These are phyloP conservation scores for Sebastes diaconus DNA, from an alignment of 2,797 vertebrate species.

Conservation along the genomic window DNA sequence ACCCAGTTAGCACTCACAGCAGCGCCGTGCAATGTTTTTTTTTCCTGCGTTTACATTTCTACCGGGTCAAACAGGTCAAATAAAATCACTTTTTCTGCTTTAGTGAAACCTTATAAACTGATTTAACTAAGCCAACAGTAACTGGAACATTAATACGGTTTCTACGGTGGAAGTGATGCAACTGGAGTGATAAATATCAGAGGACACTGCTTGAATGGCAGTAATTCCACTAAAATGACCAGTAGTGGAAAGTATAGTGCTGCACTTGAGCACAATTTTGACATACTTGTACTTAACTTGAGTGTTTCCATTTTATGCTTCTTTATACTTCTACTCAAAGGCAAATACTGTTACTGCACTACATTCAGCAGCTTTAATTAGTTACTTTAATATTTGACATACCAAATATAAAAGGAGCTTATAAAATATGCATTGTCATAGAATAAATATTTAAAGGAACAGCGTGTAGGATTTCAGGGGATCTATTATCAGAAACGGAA, in stretches of 20 bases:
- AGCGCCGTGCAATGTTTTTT: not conserved
- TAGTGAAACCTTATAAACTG: not conserved
- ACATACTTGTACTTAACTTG: not conserved
- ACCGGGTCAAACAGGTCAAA: constrained; percentile 35
- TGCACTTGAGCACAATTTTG: not conserved
- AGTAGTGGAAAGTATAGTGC: not conserved
- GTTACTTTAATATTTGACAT: not conserved
- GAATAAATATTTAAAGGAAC: not conserved
- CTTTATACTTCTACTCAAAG: not conserved
- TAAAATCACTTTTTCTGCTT: not conserved
- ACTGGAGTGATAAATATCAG: not conserved
- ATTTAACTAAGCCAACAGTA: not conserved
- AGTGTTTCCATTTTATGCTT: not conserved
- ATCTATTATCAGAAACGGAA: no score
- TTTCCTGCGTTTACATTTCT: constrained; percentile 18
- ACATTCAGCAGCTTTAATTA: not conserved
- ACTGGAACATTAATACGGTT: not conserved
- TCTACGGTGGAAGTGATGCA: not conserved
- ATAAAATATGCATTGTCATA: not conserved
- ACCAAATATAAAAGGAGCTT: not conserved
- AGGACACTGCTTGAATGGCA: not conserved
- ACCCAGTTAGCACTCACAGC: constrained; percentile 68
- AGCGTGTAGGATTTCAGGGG: no score
- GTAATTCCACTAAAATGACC: not conserved
- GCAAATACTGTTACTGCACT: not conserved